Evolutionary conservation across 2,888 invertebrate genomes (phyloP), one percentile per base, ranked within the genome.

Genomic region (Apamea monoglypha): DNA sequence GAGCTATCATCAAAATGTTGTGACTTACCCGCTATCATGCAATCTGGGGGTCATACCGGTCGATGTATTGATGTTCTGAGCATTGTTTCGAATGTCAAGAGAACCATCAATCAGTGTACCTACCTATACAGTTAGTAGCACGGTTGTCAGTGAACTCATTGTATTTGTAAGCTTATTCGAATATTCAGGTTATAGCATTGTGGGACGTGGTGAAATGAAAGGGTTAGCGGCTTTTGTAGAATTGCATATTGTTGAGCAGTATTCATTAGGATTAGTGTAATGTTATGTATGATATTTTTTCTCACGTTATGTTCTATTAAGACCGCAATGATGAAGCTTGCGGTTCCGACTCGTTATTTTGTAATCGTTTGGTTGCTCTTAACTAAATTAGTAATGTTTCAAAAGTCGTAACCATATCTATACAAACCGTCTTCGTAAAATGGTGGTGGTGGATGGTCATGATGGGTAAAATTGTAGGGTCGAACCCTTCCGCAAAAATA

Each of bases 21-120:
- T 95, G 94, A 95, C 94, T 93, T 94, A 95, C 92, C 90, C 80
- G 89, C 87, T 92, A 93, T 93, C 93, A 89, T 86, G 68, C 79
- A 76, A 87, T 88, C 90, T 89, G 80, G 90, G 89, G 95, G 95
- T 95, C 95, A 94, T 92, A 91, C 82, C 86, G 88, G 91, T 90
- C 92, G 87, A 87, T 83, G 90, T 92, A 93, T 94, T 92, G 93
- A 93, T 94, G 93, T 93, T 94, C 91, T 92, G 90, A 91, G 90
- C 91, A 94, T 96, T 95, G 96, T 96, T 94, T 95, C 87, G 90
- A 91, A 92, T 92, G 94, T 93, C 94, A 93, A 92, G 92, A 93
- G 91, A 91, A 92, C 92, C 93, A 96, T 96, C 94, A 95, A 96
- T 96, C 96, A 94, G 85, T 76, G 83, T 82, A 40, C 5, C n/a